Evolutionary conservation across 2,113 vertebrate genomes (phyloP).

Genomic region (Limnothrissa miodon): DNA sequence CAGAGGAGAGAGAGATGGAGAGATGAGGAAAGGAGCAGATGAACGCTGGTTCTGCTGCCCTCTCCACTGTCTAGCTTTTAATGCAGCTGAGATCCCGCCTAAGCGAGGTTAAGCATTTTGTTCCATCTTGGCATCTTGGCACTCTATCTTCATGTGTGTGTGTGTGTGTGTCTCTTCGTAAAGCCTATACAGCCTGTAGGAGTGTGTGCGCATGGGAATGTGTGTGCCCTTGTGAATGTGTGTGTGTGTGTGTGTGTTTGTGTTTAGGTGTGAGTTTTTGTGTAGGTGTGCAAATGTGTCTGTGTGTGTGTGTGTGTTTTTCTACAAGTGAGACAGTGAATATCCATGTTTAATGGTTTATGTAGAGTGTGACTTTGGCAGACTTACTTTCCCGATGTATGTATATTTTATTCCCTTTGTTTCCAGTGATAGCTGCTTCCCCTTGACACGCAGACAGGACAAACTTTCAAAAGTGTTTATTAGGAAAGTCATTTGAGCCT

Average conservation of each 20-base stretch:
- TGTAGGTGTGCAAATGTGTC: too few species aligned
- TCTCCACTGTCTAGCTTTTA: neutral
- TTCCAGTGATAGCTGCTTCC: constrained; percentile 40
- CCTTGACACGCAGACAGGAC: constrained; percentile 24
- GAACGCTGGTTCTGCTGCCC: neutral
- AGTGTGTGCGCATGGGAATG: too few species aligned
- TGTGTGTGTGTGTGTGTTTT: neutral
- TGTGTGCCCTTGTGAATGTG: too few species aligned
- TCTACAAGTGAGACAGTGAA: neutral
- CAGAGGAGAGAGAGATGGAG: neutral
- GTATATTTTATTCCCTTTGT: constrained; percentile 37
- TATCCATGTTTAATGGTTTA: neutral
- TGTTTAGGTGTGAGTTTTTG: too few species aligned
- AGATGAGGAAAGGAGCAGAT: neutral
- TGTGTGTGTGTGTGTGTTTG: too few species aligned
- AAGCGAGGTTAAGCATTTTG: neutral
- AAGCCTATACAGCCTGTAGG: too few species aligned
- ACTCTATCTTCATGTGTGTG: neutral
- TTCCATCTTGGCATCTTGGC: neutral
- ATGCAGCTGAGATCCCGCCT: neutral
- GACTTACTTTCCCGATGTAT: constrained; percentile 8
- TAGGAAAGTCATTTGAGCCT: constrained; percentile 43
- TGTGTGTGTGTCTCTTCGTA: neutral
- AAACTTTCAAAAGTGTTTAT: constrained; percentile 38
- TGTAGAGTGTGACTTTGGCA: neutral